phyloP scores from a whole-genome alignment of 2,888 invertebrate genomes.

The Cactoblastis cactorum region DNA sequence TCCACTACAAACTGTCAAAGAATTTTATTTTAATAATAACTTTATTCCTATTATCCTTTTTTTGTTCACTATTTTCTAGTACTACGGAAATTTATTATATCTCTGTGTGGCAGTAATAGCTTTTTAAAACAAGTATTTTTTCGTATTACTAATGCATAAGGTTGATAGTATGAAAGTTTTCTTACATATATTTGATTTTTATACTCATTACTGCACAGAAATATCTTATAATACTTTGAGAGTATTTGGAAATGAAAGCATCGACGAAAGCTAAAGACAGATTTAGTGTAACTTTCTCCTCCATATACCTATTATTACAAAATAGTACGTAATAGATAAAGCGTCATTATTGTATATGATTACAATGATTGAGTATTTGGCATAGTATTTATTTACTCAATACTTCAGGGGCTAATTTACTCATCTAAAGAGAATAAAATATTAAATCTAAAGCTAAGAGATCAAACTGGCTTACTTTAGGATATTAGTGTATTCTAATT shows the following conservation, averaged over 20 bases:
- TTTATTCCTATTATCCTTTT: too few relatives aligned
- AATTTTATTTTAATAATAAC: too few relatives aligned
- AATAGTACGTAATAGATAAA: not conserved
- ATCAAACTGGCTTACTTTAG: slow-evolving; percentile 23
- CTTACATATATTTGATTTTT: not conserved
- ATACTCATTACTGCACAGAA: not conserved
- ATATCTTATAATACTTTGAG: not conserved
- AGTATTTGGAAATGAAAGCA: not conserved
- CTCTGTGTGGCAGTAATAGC: too few relatives aligned
- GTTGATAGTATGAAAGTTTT: not conserved
- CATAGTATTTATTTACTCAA: not conserved
- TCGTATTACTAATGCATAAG: too few relatives aligned
- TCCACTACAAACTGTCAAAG: too few relatives aligned
- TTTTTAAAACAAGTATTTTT: too few relatives aligned
- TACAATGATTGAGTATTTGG: too few relatives aligned
- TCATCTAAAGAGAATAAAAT: not conserved
- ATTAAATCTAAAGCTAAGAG: slow-evolving; percentile 21
- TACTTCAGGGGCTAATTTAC: not conserved
- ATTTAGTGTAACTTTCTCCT: not conserved
- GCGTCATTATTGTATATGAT: not conserved
- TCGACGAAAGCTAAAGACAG: not conserved
- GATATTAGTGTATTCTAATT: slow-evolving; percentile 22
- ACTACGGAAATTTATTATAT: too few relatives aligned
- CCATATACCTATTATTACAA: not conserved
- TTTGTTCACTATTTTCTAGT: too few relatives aligned